These are phyloP conservation scores for Muscicapa comitata DNA, from an alignment of 2,797 vertebrate genomes.

Conservation along the genomic window DNA sequence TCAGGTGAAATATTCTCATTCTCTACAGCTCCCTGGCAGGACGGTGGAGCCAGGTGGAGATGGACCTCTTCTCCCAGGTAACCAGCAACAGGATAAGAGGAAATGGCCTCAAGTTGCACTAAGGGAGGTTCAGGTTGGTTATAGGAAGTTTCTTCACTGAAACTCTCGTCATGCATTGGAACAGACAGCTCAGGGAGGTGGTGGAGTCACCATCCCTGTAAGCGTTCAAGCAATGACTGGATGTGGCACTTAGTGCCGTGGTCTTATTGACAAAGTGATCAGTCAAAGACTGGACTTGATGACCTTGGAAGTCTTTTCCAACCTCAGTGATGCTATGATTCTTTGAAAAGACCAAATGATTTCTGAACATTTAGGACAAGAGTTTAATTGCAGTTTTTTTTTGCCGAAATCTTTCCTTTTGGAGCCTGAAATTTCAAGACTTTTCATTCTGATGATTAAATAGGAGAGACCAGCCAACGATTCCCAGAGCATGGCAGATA, in stretches of 20 bases:
- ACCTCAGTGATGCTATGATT: background rate
- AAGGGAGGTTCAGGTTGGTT: background rate
- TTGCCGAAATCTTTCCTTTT: background rate
- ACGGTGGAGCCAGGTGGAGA: background rate
- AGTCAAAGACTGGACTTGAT: background rate
- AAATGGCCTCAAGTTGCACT: background rate
- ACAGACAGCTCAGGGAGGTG: background rate
- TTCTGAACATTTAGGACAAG: background rate
- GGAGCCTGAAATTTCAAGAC: background rate
- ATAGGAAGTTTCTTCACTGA: background rate
- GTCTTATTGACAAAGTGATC: background rate
- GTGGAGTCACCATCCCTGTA: background rate
- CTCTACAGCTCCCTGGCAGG: background rate
- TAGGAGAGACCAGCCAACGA: background rate
- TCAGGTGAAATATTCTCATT: fast-evolving
- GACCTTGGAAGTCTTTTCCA: background rate
- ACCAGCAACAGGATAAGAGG: fast-evolving
- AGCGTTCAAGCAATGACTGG: fast-evolving
- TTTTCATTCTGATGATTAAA: background rate
- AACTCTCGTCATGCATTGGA: background rate
- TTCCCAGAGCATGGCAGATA: background rate
- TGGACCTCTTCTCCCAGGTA: background rate
- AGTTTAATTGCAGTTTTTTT: background rate
- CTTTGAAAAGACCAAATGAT: background rate
- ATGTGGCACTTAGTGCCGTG: fast-evolving